Base-by-base conservation (phyloP, 1,140 invertebrate genomes). In the Bombus huntii region DNA sequence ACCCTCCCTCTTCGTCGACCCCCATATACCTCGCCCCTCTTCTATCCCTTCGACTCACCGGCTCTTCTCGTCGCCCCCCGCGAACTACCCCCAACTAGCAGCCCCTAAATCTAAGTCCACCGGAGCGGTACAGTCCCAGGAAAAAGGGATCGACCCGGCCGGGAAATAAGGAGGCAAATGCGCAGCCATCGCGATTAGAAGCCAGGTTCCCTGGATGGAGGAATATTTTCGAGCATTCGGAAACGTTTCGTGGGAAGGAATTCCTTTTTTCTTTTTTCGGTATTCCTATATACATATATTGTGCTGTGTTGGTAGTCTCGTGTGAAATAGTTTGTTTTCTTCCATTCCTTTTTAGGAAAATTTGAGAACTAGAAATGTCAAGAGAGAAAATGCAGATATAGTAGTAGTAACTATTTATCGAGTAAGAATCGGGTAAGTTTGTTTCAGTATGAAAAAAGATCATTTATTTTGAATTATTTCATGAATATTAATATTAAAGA, bases 91-190 rank as follows among this genome's bases (percentile, higher is more conserved):
- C 91, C 92, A 94, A 94, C 94, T 94, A 95, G 92, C 94, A 95
- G 92, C 94, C 94, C 93, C 94, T 94, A 94, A 95, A 95, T 95
- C 94, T 95, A 95, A 95, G 94, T 95, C 94, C 92, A 92, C 88
- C 93, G 90, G 90, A 89, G 70, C 90, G 85, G 94, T 95, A 95
- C 94, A 95, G 92, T 94, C 94, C 86, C 85, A 68, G 88, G 82
- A 87, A 90, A 93, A 95, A 95, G 87, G 87, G 34, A 73, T 72
- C 65, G 62, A 42, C 66, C 53, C 62, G 10, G 53, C 28, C 31
- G 81, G 68, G 73, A 68, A 42, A 31, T 74, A 80, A 81, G 78
- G 79, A 80, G 71, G 59, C 83, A 85, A 70, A 73, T 85, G 83
- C 68, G 70, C 83, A 72, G 78, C 83, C 83, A 81, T 81, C 71